Conservation (phyloP, 2,888 invertebrate species). For the Argyresthia goedartella region DNA sequence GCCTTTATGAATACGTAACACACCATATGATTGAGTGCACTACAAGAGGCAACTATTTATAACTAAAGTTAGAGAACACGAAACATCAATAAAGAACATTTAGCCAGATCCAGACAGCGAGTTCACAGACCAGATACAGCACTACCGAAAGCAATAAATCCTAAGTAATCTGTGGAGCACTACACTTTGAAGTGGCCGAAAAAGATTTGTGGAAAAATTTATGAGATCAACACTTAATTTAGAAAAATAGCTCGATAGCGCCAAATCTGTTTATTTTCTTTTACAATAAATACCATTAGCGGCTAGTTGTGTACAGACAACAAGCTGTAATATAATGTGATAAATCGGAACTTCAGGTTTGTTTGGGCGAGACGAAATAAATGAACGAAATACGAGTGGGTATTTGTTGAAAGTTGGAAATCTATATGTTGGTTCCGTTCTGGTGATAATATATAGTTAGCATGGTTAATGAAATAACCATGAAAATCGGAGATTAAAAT, state of each 20-base stretch:
- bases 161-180: not conserved
- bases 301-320: too few relatives aligned
- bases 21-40: not conserved
- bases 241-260: not conserved
- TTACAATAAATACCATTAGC: too few relatives aligned
- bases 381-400: too few relatives aligned
- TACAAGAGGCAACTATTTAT: not conserved
- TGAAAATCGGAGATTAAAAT: too few relatives aligned
- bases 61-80: too few relatives aligned
- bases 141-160: slow-evolving; percentile 4
- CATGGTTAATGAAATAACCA: too few relatives aligned
- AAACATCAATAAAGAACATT: not conserved
- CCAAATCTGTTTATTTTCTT: not conserved
- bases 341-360: too few relatives aligned
- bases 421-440: too few relatives aligned
- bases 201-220: slow-evolving; percentile 3
- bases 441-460: too few relatives aligned
- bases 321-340: too few relatives aligned
- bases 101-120: not conserved
- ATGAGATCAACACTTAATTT: slow-evolving; percentile 2
- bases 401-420: too few relatives aligned
- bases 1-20: not conserved
- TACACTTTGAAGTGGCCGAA: not conserved
- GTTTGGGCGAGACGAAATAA: too few relatives aligned
- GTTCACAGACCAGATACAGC: not conserved